phyloP scores from a whole-genome alignment of 2,797 vertebrate genomes.

The Enteromius unitaeniatus region DNA sequence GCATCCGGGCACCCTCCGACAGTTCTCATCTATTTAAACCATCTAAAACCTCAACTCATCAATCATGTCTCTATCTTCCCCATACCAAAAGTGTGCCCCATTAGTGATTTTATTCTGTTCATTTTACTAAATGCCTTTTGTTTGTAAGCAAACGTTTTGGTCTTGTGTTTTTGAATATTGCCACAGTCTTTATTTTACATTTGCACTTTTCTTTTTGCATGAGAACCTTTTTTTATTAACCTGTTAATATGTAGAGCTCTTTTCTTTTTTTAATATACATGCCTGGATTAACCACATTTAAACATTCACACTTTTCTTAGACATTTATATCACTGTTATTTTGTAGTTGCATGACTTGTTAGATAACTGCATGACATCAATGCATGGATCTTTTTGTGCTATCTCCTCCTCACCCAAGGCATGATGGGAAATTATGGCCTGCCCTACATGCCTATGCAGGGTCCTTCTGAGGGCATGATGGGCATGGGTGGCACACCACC shows the following conservation, averaged over 20 bases:
- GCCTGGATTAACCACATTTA: constrained; percentile 14
- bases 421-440: constrained; percentile 99
- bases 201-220: constrained; percentile 67
- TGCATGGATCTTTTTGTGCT: constrained; percentile 87
- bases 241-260: constrained; percentile 15
- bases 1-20: constrained; percentile 69
- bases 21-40: constrained; percentile 34
- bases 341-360: constrained; percentile 63
- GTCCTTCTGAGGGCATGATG: constrained; percentile 98
- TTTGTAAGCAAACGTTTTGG: constrained; percentile 10
- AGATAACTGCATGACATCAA: constrained; percentile 95
- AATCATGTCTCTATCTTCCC: constrained; percentile 9
- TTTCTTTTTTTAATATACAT: background rate
- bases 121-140: constrained; percentile 15
- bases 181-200: constrained; percentile 57
- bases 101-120: constrained; percentile 16
- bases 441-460: constrained; percentile 98
- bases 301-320: constrained; percentile 51
- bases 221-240: constrained; percentile 60
- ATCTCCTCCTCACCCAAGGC: constrained; percentile 85
- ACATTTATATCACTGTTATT: constrained; percentile 55
- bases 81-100: constrained; percentile 1
- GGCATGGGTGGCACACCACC: constrained; percentile 97
- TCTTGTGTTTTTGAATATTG: background rate
- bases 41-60: constrained; percentile 22